Base-by-base conservation (phyloP, 2,797 vertebrate genomes). In the Dallia pectoralis region DNA sequence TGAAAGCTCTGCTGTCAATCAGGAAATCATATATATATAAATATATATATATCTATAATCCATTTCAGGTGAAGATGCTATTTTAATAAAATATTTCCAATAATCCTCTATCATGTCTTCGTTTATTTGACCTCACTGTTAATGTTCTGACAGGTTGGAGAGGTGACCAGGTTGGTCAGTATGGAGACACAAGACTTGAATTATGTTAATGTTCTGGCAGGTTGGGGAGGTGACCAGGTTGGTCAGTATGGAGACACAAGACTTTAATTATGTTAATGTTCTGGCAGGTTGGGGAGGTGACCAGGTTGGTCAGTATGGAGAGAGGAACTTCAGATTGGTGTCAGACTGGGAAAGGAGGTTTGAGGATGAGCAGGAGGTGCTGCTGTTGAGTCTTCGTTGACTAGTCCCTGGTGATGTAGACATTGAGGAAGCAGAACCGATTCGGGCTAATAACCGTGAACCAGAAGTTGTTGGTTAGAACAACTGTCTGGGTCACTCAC, bases 41-140 rank as follows among this genome's bases (percentile, higher is more conserved):
- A n/a, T n/a, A n/a, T n/a, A n/a, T n/a, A n/a, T n/a, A n/a, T n/a
- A n/a, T n/a, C n/a, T n/a, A n/a, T 69, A 72, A 67, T 77, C 75
- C 51, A 81, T 86, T 87, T 91, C 84, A 89, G 82, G 88, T 90
- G 92, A 94, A 95, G 92, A 96, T 91, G 89, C 90, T 97, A 97
- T 98, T 98, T 98, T 97, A 96, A 96, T 97, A 96, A 97, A 97
- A 95, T 92, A 95, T 86, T 94, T 93, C 93, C 92, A 93, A 70
- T 87, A 84, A 70, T 48, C 49, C 30, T 72, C 63, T 48, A 33
- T 7, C 56, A n/a, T 67, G 25, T 64, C n/a, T 69, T 3, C n/a
- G 14, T 64, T 44, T 4, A 33, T 8, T 29, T 44, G 47, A 19
- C 25, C 18, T 62, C 67, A 30, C 22, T 11, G 40, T 29, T 69